Base-by-base conservation (phyloP, 2,888 invertebrate species). In the Tachystola acroxantha region DNA sequence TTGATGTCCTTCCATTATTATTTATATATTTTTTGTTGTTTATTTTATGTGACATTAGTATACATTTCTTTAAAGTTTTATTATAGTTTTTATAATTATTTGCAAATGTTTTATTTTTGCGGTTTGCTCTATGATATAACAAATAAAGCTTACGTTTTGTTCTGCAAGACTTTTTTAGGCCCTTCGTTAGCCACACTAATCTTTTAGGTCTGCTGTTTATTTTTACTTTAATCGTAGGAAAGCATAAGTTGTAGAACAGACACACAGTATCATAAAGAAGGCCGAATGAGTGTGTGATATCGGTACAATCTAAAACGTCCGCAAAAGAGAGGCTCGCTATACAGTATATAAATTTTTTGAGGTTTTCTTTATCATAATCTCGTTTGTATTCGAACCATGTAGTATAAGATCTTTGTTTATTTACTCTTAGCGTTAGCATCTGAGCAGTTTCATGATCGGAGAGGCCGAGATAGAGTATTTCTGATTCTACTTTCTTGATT, bases 381-480 rank as follows among this genome's bases (percentile, higher is more conserved):
- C 37, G 22, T 16, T 10, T 19, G 4, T 14, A 22, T n/a, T 36
- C 36, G n/a, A 19, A 36, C 37, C 37, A 37, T 6, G 22, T 22
- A n/a, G 11, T 10, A n/a, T 26, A 22, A 7, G 24, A 22, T 26
- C 4, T 11, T 7, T 19, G 7, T 26, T 31, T 34, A 10, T 31
- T 26, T 3, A 34, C n/a, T 7, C 10, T 39, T 7, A 39, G 9
- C 2, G 16, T 19, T 7, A 33, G 10, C 3, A 11, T 13, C 10
- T 32, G 36, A 1, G 29, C 34, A 2, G 36, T 39, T n/a, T 36
- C 34, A 16, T 39, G 39, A 27, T 39, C 38, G 0, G 38, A 38
- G 10, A 42, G 20, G 7, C 28, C 33, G 1, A 42, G 24, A 14
- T 4, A 7, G 2, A 27, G 33, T 9, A 38, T 22, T 20, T 33